Percentiles rank a stretch among this genome's conserved stretches.
Evolutionary conservation across 1,140 invertebrate genomes (phyloP).

Genomic region (Aphaenogaster rudis): DNA sequence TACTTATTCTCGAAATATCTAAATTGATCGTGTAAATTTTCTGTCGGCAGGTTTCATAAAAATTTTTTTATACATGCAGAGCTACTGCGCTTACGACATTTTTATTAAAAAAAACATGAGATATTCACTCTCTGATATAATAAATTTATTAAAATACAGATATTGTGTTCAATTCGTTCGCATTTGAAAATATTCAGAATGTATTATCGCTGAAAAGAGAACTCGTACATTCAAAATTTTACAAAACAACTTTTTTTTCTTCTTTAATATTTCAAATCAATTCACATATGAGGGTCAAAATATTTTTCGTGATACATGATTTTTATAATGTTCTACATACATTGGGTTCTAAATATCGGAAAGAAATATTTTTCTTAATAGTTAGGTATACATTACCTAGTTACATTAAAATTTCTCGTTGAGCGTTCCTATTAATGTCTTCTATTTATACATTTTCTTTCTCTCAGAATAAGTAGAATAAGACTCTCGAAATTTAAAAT

Average conservation of each 20-base stretch:
- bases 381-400: background rate
- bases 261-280: background rate
- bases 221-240: background rate
- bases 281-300: background rate
- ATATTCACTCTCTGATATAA: no score
- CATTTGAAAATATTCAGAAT: background rate
- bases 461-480: no score
- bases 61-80: background rate
- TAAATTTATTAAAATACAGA: slow-evolving; percentile 12
- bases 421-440: background rate
- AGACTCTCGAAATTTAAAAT: no score
- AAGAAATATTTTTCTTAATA: background rate
- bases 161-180: background rate
- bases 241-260: background rate
- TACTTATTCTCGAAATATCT: background rate
- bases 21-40: background rate
- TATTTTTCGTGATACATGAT: background rate
- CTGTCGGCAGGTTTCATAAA: background rate
- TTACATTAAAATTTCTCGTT: background rate
- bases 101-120: background rate
- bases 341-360: background rate
- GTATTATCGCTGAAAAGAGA: background rate
- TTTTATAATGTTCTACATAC: background rate
- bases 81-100: background rate
- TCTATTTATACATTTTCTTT: slow-evolving; percentile 1